Percentiles rank a stretch among this genome's conserved stretches.
Conservation (phyloP, 2,113 vertebrate species). For the Toxotes jaculatrix region DNA sequence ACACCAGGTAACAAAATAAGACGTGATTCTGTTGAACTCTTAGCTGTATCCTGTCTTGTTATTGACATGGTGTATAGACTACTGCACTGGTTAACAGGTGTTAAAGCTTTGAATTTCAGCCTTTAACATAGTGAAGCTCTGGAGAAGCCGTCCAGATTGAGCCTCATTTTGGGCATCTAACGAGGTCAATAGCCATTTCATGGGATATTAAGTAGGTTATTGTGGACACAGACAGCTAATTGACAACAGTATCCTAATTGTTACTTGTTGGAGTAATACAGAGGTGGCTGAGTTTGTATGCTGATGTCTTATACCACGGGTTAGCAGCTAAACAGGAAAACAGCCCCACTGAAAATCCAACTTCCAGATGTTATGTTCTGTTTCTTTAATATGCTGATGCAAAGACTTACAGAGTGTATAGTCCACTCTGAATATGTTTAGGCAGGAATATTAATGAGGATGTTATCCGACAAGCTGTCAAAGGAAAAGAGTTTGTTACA, state of each 20-base stretch:
- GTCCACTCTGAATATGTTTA: conserved; percentile 30
- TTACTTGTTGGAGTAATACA: conserved; percentile 43
- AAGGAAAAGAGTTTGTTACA: conserved; percentile 1
- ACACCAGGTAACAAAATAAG: conserved; percentile 38
- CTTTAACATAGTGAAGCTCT: conserved; percentile 28
- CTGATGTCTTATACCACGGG: conserved; percentile 24
- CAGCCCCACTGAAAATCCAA: conserved; percentile 37
- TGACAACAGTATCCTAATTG: conserved; percentile 39
- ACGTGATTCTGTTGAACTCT: conserved; percentile 29
- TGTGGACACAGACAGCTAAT: conserved; percentile 39
- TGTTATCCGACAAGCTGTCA: conserved; percentile 27
- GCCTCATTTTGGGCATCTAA: conserved; percentile 16
- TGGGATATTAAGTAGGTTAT: conserved; percentile 29
- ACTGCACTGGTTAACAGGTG: conserved; percentile 13
- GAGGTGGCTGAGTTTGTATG: conserved; percentile 39
- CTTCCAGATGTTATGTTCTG: conserved; percentile 43
- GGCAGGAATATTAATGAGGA: conserved; percentile 30
- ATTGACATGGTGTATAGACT: conserved; percentile 18
- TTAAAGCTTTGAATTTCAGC: conserved; percentile 1
- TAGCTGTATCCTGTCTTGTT: conserved; percentile 3
- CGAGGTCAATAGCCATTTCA: conserved; percentile 42
- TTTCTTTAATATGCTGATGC: conserved; percentile 45
- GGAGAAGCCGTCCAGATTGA: conserved; percentile 21
- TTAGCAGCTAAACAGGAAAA: conserved; percentile 28
- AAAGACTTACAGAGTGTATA: conserved; percentile 31